Base-by-base conservation (phyloP, 2,113 vertebrate genomes). In the Entomyzon cyanotis region DNA sequence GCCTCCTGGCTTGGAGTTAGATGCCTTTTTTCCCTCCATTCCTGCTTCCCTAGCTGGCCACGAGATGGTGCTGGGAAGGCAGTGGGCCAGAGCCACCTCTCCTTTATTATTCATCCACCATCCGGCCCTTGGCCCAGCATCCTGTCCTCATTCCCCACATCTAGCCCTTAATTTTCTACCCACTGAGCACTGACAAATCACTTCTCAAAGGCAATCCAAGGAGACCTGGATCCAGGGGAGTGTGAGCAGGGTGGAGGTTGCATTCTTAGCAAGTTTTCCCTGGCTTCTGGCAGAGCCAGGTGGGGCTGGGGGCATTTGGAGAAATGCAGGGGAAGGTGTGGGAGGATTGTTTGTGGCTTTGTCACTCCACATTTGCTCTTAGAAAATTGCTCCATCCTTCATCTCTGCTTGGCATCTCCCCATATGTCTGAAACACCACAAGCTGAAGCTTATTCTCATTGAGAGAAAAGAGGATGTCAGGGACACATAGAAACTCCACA, bases 11-110 rank as follows among this genome's bases (percentile, higher is more conserved):
- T 94, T 68, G 69, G 60, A 70, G 18, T 27, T 17, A 28, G 49
- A n/a, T 49, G 28, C 4, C n/a, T 81, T 85, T 56, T 24, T 5
- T 0, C 7, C 63, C 30, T 33, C 15, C 35, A 75, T 37, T 84
- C 75, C 41, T 81, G 18, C 49, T 97, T 95, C 84, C 70, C 46
- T 28, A 64, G 64, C 33, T 0, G 22, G 84, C 92, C 90, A 95
- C 77, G 75, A 95, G 95, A 79, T 94, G 92, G 92, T 80, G 89
- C 83, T 96, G 91, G 75, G 60, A 94, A 83, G 52, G 83, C 42
- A 1, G 41, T 84, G 90, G 69, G 83, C 64, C 63, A 42, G 81
- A 69, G 49, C 42, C 0, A 0, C 37, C 47, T 55, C 58, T 73
- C 27, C 35, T 71, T 27, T 58, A 35, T 24, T 55, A 35, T 16